phyloP scores from a whole-genome alignment of 2,888 invertebrate genomes.

The Drosophila pullipes region DNA sequence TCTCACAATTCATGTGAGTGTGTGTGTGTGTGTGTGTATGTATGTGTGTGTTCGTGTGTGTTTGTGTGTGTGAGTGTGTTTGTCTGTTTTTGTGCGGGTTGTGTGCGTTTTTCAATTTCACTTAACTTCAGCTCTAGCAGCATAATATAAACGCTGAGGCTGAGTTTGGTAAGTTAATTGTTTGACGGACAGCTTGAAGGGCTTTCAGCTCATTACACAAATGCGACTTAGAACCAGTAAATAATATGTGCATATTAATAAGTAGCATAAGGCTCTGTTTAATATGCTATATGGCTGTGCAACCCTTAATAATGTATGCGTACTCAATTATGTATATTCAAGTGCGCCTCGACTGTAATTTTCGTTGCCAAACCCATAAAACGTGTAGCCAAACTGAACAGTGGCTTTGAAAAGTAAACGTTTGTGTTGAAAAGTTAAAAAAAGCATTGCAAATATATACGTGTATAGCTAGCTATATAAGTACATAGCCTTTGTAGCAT shows the following conservation, averaged over 20 bases:
- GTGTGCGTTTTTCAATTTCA: constrained; percentile 66
- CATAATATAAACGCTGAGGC: not conserved
- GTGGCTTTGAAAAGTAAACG: not conserved
- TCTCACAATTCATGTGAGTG: constrained; percentile 3
- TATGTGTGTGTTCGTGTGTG: not conserved
- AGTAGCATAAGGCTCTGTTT: constrained; percentile 17
- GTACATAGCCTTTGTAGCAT: not conserved
- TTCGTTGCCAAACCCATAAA: not conserved
- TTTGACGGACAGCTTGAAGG: constrained; percentile 57
- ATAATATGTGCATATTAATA: constrained; percentile 35
- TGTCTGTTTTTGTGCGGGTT: not conserved
- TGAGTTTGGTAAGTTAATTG: constrained; percentile 27
- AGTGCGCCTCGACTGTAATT: not conserved
- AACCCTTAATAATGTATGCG: not conserved
- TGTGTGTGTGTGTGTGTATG: not conserved
- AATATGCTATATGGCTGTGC: constrained; percentile 10
- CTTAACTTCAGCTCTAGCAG: constrained; percentile 44
- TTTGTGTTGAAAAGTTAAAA: not conserved
- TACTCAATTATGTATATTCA: not conserved
- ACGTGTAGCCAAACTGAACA: not conserved
- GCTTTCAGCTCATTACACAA: constrained; percentile 75
- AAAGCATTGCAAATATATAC: not conserved
- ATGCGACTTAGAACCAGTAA: constrained; percentile 68
- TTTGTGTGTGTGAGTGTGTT: not conserved
- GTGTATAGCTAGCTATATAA: not conserved